phyloP scores from a whole-genome alignment of 2,797 vertebrate genomes.

The Todus mexicanus region DNA sequence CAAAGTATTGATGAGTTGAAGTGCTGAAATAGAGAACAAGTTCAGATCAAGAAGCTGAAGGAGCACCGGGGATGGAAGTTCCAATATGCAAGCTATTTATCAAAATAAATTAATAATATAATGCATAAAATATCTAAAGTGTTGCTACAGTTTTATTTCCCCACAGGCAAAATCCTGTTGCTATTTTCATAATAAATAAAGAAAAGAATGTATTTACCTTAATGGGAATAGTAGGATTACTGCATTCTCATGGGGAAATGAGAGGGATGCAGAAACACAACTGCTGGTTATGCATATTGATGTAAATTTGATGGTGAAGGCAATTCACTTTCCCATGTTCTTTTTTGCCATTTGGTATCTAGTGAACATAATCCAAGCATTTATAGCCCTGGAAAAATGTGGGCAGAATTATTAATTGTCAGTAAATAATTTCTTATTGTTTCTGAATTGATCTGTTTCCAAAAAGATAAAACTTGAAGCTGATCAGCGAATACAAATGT shows the following conservation, averaged over 20 bases:
- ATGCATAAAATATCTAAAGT: neutral
- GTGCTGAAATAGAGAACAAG: neutral
- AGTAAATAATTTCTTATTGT: neutral
- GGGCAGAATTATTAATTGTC: neutral
- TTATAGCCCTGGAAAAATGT: neutral
- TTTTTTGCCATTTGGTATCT: neutral
- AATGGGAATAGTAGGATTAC: conserved; percentile 32
- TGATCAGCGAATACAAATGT: neutral
- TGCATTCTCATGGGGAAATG: conserved; percentile 36
- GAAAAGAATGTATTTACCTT: neutral
- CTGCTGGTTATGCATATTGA: conserved; percentile 9
- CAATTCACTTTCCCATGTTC: conserved; percentile 36
- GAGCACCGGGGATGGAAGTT: neutral
- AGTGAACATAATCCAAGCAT: neutral
- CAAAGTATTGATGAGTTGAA: neutral
- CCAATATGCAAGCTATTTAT: neutral
- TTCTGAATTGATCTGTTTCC: neutral
- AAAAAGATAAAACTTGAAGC: neutral
- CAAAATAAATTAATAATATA: neutral
- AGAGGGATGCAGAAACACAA: conserved; percentile 5
- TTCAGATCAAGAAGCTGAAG: neutral
- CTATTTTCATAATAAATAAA: neutral
- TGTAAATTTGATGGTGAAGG: conserved; percentile 43
- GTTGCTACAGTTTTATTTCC: neutral
- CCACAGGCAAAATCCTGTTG: neutral